A percentile compares a stretch with the other conserved stretches of the same genome.
These are phyloP conservation scores for Coracopsis vasa DNA, from an alignment of 2,113 vertebrate species.

Conservation along the genomic window DNA sequence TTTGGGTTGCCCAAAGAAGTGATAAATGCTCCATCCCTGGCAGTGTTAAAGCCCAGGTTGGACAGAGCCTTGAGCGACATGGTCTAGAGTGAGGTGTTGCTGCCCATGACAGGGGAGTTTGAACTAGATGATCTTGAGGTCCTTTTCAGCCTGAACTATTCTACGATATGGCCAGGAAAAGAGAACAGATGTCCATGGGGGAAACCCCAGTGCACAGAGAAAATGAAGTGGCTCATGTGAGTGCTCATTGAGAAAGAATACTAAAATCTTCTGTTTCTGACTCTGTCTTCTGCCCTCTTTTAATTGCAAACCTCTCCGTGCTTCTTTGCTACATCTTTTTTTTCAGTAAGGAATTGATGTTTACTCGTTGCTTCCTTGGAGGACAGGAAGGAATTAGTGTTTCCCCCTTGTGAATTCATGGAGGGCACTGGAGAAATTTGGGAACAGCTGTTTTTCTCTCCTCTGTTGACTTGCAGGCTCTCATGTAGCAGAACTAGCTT, in stretches of 20 bases:
- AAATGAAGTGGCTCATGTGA: not conserved
- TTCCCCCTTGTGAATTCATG: not conserved
- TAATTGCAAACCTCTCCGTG: not conserved
- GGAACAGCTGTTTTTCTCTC: not conserved
- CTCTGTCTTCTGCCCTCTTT: not conserved
- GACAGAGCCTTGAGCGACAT: not conserved
- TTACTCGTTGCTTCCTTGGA: not conserved
- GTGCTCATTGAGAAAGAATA: rapidly evolving
- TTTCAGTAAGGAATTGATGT: not conserved
- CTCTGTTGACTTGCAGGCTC: not conserved
- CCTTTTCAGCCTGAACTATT: not conserved
- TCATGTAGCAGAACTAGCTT: not conserved
- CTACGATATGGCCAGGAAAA: not conserved
- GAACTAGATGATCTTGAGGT: not conserved
- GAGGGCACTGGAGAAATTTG: not conserved
- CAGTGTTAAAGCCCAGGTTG: not conserved
- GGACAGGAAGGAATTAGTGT: not conserved
- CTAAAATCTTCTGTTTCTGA: not conserved
- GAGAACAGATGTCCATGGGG: not conserved
- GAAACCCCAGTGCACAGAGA: not conserved
- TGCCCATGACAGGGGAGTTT: not conserved
- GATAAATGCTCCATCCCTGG: not conserved
- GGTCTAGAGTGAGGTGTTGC: not conserved
- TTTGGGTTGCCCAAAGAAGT: not conserved
- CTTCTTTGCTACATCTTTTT: not conserved